These are phyloP conservation scores for Popillia japonica DNA, from an alignment of 1,140 invertebrate genomes.

Conservation along the genomic window DNA sequence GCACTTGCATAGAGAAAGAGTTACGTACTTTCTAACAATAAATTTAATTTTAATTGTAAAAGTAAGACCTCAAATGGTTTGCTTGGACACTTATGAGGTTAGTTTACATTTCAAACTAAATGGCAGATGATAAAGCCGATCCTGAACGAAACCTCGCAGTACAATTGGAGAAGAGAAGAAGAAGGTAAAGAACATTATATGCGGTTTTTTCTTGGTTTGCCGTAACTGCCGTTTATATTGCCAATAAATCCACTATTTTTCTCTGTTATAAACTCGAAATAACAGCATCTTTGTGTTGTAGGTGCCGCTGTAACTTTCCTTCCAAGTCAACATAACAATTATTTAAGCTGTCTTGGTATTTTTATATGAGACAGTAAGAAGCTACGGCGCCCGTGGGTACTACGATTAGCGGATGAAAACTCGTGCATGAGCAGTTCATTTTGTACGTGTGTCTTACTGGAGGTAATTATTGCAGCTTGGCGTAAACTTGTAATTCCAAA, in stretches of 20 bases:
- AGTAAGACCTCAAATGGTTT: too few relatives aligned
- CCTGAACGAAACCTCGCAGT: too few relatives aligned
- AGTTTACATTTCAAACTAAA: too few relatives aligned
- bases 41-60: too few relatives aligned
- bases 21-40: too few relatives aligned
- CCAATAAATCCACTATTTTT: background rate
- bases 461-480: background rate
- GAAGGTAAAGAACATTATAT: too few relatives aligned
- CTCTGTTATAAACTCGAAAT: background rate
- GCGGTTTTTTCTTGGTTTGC: too few relatives aligned
- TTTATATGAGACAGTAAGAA: background rate
- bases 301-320: background rate
- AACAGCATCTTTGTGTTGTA: background rate
- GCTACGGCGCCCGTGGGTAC: background rate
- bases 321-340: background rate
- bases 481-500: slow-evolving; percentile 1
- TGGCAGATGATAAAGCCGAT: too few relatives aligned
- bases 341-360: slow-evolving; percentile 13
- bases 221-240: background rate
- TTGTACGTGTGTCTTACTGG: slow-evolving; percentile 9
- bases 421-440: slow-evolving; percentile 14
- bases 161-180: too few relatives aligned
- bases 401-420: background rate
- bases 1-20: too few relatives aligned
- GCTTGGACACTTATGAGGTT: too few relatives aligned